Evolutionary conservation across 2,113 vertebrate species (phyloP).

Genomic region (Otolemur garnettii): DNA sequence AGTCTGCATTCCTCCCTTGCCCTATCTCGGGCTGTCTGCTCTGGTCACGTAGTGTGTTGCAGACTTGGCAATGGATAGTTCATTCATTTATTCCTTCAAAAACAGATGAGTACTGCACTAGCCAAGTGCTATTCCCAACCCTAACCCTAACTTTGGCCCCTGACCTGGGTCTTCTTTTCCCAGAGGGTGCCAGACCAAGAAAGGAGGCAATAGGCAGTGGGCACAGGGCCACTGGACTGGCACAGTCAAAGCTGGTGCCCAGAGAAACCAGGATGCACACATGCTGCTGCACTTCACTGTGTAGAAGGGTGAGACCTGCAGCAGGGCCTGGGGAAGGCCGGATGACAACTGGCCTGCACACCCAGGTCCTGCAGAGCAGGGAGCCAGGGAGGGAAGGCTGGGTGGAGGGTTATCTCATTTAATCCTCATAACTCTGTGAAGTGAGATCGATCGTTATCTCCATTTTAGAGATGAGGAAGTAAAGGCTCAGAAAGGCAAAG

Average conservation of each 20-base stretch:
- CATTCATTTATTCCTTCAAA: background rate
- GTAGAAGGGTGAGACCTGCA: conserved; percentile 46
- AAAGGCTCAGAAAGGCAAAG: background rate
- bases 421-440: background rate
- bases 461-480: background rate
- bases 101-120: background rate
- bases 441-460: background rate
- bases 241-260: conserved; percentile 72
- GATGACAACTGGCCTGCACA: background rate
- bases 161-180: background rate
- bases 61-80: fast-evolving
- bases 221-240: conserved; percentile 67
- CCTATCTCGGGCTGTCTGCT: background rate
- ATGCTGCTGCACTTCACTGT: conserved; percentile 57
- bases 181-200: background rate
- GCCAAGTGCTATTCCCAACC: no score
- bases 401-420: background rate
- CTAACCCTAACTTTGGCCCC: background rate
- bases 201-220: background rate
- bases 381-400: background rate
- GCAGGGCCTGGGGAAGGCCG: conserved; percentile 47
- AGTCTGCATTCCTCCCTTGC: background rate
- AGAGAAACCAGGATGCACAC: conserved; percentile 52
- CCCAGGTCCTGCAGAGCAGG: conserved; percentile 32
- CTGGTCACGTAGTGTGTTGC: background rate